Conservation (phyloP, 2,113 vertebrate species). For the Ibidorhyncha struthersii region DNA sequence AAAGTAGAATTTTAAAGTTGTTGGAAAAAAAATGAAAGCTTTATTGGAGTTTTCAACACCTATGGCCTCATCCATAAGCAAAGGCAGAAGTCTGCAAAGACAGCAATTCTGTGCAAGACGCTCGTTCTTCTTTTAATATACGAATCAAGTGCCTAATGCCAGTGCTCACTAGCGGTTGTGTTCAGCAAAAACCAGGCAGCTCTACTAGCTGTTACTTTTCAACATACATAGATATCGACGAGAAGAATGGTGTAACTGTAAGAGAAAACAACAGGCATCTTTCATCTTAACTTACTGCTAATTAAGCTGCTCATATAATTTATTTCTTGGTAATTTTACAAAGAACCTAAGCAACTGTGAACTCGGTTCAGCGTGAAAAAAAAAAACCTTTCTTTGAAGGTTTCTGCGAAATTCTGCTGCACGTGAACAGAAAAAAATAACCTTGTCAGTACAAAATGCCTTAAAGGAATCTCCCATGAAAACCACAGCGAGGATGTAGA, state of each 20-base stretch:
- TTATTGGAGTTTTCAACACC: neutral
- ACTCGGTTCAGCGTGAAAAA: neutral
- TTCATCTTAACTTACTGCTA: neutral
- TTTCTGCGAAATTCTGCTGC: slow-evolving; percentile 55
- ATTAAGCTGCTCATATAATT: neutral
- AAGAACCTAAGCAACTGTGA: slow-evolving; percentile 24
- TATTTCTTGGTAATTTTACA: slow-evolving; percentile 22
- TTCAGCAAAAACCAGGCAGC: neutral
- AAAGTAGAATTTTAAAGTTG: neutral
- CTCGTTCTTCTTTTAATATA: neutral
- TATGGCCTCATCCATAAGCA: neutral
- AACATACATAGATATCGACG: neutral
- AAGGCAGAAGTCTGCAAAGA: neutral
- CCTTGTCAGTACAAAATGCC: slow-evolving; percentile 74
- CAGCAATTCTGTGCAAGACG: neutral
- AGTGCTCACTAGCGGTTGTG: neutral
- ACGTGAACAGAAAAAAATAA: slow-evolving; percentile 45
- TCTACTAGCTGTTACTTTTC: neutral
- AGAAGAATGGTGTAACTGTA: neutral
- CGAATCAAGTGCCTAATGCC: neutral
- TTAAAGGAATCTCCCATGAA: slow-evolving; percentile 72
- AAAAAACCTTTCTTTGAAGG: slow-evolving; percentile 50
- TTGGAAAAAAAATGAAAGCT: neutral
- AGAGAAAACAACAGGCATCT: neutral
- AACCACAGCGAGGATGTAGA: slow-evolving; percentile 61